Evolutionary conservation across 1,140 invertebrate species (phyloP), one percentile per base, ranked within the genome.

Genomic region (Temnothorax curvispinosus): DNA sequence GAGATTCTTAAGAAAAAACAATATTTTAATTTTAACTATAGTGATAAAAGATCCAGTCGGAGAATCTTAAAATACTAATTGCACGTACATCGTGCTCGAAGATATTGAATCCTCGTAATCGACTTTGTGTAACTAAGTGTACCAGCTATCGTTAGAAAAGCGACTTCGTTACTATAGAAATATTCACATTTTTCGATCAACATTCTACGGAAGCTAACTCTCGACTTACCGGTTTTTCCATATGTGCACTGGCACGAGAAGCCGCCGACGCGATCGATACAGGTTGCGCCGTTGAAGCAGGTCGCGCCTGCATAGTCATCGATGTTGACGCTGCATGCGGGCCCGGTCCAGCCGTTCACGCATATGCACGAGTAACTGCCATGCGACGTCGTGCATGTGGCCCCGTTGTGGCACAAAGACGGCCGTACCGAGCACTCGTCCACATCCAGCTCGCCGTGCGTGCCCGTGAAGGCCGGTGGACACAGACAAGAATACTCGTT

Each of bases 261-360:
- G 78, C 98, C 97, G 15, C 98, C 99, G 47, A 99, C 98, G 27
- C 98, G 96, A 93, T 99, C 99, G 89, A 99, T 98, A 94, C 99
- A 99, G 0, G 99, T 99, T 44, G 99, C 99, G 0, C 98, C 99
- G 93, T 99, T 99, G 95, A 99, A 99, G 94, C 99, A 99, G 0
- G 98, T 98, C 0, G 98, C 98, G 32, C 97, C 97, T 2, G 97
- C 97, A 93, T 98, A 99, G 94, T 99, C 99, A 94, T 99, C 98
- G 91, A 99, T 99, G 95, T 99, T 99, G 90, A 97, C 96, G 21
- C 98, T 98, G 94, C 99, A 99, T 92, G 99, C 98, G 0, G 97
- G 96, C 4, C 98, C 98, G 0, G 98, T 98, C 98, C 98, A 99
- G 21, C 98, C 98, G 93, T 99, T 99, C 47, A 99, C 98, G 94